These are phyloP conservation scores for Elachura formosa DNA, from an alignment of 2,113 vertebrate genomes.

Conservation along the genomic window DNA sequence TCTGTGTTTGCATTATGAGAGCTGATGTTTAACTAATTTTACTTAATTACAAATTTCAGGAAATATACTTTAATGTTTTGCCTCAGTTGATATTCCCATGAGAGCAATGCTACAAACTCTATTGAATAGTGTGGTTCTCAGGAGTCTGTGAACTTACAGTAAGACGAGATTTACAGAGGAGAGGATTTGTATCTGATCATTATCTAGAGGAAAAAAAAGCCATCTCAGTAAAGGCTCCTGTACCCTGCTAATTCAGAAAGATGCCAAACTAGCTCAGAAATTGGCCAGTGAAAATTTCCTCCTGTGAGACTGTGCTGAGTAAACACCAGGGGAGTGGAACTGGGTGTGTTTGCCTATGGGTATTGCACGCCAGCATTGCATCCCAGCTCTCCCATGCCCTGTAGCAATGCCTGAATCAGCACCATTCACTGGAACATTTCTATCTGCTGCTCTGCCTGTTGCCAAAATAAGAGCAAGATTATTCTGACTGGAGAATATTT, in stretches of 20 bases:
- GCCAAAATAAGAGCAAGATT: not conserved
- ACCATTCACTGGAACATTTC: not conserved
- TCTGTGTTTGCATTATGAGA: not conserved
- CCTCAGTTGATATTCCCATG: not conserved
- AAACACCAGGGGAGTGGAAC: not conserved
- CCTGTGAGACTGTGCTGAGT: not conserved
- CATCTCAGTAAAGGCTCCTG: not conserved
- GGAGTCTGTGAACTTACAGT: not conserved
- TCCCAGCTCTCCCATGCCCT: not conserved
- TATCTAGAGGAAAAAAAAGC: accelerated
- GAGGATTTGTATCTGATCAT: not conserved
- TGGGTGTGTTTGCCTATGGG: accelerated
- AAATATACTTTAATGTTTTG: not conserved
- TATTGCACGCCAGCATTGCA: not conserved
- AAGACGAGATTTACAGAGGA: not conserved
- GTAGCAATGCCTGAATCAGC: not conserved
- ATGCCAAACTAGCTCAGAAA: not conserved
- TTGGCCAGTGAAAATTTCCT: not conserved
- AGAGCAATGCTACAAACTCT: not conserved
- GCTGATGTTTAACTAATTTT: not conserved
- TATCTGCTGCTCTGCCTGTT: not conserved
- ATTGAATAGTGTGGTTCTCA: not conserved
- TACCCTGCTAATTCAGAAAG: not conserved
- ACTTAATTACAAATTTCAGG: not conserved
- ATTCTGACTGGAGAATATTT: not conserved